Evolutionary conservation across 1,140 invertebrate genomes (phyloP).

Genomic region (Parasteatoda tepidariorum): DNA sequence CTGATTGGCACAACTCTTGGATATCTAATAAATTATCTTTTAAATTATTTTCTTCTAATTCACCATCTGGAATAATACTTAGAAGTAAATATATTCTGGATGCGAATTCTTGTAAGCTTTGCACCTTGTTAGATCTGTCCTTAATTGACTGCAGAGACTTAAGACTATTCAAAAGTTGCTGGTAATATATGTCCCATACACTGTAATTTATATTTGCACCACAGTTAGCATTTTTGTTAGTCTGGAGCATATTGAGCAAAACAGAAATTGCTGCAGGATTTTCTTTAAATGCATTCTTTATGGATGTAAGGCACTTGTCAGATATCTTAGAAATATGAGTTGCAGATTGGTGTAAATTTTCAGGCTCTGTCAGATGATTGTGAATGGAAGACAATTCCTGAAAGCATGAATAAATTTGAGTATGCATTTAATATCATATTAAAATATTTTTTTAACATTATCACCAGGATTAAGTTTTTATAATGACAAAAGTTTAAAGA

Average conservation of each 20-base stretch:
- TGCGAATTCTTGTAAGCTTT: not conserved
- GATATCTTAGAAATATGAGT: not conserved
- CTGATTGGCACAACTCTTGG: not conserved
- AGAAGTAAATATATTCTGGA: constrained; percentile 32
- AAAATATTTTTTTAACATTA: no score
- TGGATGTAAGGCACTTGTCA: not conserved
- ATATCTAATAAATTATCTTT: constrained; percentile 5
- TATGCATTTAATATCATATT: no score
- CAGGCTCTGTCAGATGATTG: not conserved
- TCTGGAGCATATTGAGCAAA: constrained; percentile 2
- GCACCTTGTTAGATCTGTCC: not conserved
- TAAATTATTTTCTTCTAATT: not conserved
- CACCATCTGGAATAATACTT: not conserved
- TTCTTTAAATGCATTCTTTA: constrained; percentile 32
- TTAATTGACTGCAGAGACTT: not conserved
- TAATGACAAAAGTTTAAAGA: no score
- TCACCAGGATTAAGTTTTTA: no score
- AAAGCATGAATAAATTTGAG: not conserved
- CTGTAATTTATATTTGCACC: not conserved
- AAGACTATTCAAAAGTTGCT: constrained; percentile 9
- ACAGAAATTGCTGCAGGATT: constrained; percentile 15
- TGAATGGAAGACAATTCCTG: constrained; percentile 29
- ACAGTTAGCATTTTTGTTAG: not conserved
- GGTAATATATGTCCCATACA: constrained; percentile 14
- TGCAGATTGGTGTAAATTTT: not conserved